Percentiles rank a stretch among this genome's conserved stretches.
phyloP scores from a whole-genome alignment of 2,113 vertebrate genomes.

The Colaptes auratus region DNA sequence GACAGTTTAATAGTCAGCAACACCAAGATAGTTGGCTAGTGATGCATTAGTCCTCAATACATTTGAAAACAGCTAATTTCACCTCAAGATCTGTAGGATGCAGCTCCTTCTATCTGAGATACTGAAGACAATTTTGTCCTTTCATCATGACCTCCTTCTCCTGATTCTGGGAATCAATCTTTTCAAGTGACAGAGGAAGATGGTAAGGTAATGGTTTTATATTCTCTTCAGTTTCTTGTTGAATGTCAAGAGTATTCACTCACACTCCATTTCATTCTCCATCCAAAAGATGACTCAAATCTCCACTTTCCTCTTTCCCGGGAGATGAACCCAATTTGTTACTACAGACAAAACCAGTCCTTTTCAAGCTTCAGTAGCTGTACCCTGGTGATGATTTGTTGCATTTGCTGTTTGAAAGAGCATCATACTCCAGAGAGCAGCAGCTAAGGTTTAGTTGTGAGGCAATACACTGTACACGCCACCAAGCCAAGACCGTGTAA shows the following conservation, averaged over 20 bases:
- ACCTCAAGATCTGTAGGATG: neutral
- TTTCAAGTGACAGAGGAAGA: neutral
- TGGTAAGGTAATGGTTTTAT: neutral
- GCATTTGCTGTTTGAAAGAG: neutral
- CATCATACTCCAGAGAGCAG: neutral
- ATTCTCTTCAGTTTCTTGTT: neutral
- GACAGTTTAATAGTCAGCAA: neutral
- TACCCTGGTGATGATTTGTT: neutral
- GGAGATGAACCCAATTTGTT: neutral
- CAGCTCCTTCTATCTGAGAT: neutral
- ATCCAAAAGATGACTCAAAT: neutral
- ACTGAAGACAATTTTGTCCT: neutral
- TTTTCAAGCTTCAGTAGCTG: neutral
- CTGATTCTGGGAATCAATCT: neutral
- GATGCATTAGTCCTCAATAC: neutral
- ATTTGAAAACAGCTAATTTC: neutral
- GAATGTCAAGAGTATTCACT: neutral
- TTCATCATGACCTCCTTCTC: neutral
- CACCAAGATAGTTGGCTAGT: accelerated
- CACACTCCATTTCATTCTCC: neutral
- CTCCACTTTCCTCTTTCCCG: neutral
- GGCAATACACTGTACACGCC: neutral
- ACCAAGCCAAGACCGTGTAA: neutral
- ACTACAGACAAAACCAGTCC: neutral
- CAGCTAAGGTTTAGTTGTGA: neutral